Percentiles rank a stretch among this genome's conserved stretches.
Conservation (phyloP, 2,113 vertebrate genomes). For the Montifringilla adamsi region DNA sequence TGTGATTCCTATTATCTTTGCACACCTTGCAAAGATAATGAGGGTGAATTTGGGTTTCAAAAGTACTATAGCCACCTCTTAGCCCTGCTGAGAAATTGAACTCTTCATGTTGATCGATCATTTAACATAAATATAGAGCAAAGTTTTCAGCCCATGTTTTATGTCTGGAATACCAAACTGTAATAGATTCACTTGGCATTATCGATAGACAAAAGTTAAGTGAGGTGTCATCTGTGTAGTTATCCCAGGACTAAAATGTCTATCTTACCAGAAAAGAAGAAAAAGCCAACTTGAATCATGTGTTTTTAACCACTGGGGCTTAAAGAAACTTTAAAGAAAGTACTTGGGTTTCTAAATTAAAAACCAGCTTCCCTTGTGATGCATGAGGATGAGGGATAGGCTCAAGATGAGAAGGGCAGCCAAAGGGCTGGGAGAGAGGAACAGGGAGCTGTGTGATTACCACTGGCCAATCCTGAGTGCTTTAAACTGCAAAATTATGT, state of each 20-base stretch:
- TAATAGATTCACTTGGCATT: neutral
- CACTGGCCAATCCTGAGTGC: neutral
- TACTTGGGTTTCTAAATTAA: neutral
- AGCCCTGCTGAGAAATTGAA: neutral
- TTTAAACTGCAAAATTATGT: conserved; percentile 32
- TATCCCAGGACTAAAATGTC: neutral
- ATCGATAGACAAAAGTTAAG: neutral
- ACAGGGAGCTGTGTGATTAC: neutral
- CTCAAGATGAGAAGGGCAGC: neutral
- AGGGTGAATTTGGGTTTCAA: neutral
- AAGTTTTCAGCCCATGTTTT: neutral
- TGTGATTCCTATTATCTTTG: neutral
- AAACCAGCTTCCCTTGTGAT: neutral
- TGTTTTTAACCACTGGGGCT: neutral
- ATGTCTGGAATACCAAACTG: neutral
- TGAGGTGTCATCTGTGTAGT: neutral
- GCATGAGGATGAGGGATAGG: neutral
- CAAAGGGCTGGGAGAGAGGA: neutral
- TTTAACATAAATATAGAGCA: neutral
- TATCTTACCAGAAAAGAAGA: neutral
- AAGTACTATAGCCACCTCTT: neutral
- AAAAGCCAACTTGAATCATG: neutral
- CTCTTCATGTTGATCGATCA: neutral
- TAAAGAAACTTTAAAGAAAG: neutral
- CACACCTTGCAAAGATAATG: neutral